phyloP scores from a whole-genome alignment of 2,797 vertebrate species.

The Phoebastria nigripes region DNA sequence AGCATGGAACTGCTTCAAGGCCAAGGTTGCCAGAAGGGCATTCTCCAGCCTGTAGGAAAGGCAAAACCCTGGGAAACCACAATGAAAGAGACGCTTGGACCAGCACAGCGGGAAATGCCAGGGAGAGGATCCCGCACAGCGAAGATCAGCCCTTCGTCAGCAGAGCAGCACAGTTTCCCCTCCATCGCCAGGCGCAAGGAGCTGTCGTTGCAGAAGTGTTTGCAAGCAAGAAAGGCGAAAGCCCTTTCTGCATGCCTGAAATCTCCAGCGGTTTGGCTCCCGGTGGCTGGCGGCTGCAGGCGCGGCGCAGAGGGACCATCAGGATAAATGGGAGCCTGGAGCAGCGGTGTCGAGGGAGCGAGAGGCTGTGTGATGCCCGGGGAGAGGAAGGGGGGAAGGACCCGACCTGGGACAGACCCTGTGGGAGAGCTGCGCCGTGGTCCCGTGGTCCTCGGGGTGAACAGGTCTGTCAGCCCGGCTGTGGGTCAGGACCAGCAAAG shows the following conservation, averaged over 20 bases:
- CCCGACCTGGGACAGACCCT: background rate
- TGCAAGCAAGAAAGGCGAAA: background rate
- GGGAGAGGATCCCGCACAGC: background rate
- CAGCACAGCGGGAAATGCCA: background rate
- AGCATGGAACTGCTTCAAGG: background rate
- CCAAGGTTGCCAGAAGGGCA: slow-evolving; percentile 4
- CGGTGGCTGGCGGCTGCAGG: background rate
- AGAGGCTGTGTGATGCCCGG: fast-evolving
- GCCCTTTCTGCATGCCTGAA: background rate
- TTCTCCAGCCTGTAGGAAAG: background rate
- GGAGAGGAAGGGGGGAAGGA: background rate
- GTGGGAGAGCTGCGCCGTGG: background rate
- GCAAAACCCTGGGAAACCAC: background rate
- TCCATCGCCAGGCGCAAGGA: background rate
- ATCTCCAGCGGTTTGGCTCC: background rate
- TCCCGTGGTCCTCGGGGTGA: fast-evolving
- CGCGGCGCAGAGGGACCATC: fast-evolving
- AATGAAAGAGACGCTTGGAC: background rate
- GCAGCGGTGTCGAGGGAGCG: fast-evolving
- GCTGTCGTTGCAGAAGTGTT: background rate
- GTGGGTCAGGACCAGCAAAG: background rate
- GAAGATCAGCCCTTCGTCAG: background rate
- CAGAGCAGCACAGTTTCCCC: background rate
- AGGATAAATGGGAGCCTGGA: background rate
- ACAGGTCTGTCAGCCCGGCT: background rate